A percentile compares a stretch with the other conserved stretches of the same genome.
Conservation (phyloP, 2,797 vertebrate genomes). For the Anas acuta region DNA sequence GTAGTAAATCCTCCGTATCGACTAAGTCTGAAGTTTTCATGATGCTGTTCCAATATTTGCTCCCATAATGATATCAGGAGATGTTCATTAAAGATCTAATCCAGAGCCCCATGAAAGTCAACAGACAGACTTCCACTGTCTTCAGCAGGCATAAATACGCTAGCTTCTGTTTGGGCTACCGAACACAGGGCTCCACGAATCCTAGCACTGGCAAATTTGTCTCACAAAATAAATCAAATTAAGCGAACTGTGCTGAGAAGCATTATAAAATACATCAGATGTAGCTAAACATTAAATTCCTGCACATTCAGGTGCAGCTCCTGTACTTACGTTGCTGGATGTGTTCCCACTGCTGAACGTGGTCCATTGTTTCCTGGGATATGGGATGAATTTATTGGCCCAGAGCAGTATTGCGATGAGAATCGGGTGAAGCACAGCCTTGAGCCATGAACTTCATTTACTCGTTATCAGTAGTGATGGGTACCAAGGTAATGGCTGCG, state of each 20-base stretch:
- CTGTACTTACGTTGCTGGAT: not conserved
- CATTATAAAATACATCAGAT: not conserved
- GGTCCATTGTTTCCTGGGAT: not conserved
- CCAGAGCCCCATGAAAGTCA: constrained; percentile 48
- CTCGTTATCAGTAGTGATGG: not conserved
- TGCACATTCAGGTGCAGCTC: not conserved
- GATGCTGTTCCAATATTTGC: constrained; percentile 66
- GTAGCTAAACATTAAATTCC: not conserved
- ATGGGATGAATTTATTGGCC: not conserved
- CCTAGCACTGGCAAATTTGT: fast-evolving
- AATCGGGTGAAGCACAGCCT: not conserved
- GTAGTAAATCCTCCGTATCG: constrained; percentile 21
- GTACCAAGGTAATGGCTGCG: not conserved
- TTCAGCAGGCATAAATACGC: not conserved
- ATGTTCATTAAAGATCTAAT: constrained; percentile 71
- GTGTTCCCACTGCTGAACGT: not conserved
- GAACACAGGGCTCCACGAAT: not conserved
- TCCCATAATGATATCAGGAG: constrained; percentile 61
- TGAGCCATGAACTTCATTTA: not conserved
- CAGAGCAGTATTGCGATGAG: not conserved
- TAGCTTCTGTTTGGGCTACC: not conserved
- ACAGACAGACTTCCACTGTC: constrained; percentile 6
- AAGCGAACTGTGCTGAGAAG: not conserved
- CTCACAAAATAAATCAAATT: not conserved
- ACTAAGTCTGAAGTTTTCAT: constrained; percentile 55